Percentiles rank a stretch among this genome's conserved stretches.
Evolutionary conservation across 2,888 invertebrate species (phyloP).

Genomic region (Athrips mouffetella): DNA sequence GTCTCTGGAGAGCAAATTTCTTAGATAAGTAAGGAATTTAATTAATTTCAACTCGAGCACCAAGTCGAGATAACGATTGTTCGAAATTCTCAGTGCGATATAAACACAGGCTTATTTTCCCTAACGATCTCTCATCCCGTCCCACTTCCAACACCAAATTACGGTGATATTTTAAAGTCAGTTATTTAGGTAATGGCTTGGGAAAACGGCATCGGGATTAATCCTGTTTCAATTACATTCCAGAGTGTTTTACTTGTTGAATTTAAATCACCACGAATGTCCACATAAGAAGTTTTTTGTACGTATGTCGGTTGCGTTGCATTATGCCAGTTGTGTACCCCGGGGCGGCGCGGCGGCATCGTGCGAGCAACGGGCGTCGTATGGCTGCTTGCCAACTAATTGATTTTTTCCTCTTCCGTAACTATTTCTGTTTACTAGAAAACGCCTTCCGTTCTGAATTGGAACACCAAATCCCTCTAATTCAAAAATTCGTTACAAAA

Average conservation of each 20-base stretch:
- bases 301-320: background rate
- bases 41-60: constrained; percentile 48
- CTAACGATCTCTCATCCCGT: constrained; percentile 31
- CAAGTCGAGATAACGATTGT: constrained; percentile 37
- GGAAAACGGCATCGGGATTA: background rate
- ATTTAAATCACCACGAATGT: no score
- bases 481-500: background rate
- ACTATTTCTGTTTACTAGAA: constrained; percentile 38
- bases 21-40: constrained; percentile 48
- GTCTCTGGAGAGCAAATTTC: constrained; percentile 36
- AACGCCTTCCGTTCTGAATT: constrained; percentile 27
- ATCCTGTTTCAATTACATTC: constrained; percentile 3
- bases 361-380: constrained; percentile 19
- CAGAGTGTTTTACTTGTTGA: no score
- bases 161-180: constrained; percentile 3
- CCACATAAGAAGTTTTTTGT: background rate
- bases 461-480: constrained; percentile 27
- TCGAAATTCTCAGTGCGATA: constrained; percentile 36
- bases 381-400: constrained; percentile 49
- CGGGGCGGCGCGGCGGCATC: background rate
- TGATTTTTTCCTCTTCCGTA: constrained; percentile 46
- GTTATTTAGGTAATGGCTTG: constrained; percentile 1
- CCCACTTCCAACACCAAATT: constrained; percentile 13
- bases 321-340: background rate
- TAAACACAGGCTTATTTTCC: constrained; percentile 39